A percentile compares a stretch with the other conserved stretches of the same genome.
Conservation (phyloP, 2,888 invertebrate genomes). For the Tipula helvola region DNA sequence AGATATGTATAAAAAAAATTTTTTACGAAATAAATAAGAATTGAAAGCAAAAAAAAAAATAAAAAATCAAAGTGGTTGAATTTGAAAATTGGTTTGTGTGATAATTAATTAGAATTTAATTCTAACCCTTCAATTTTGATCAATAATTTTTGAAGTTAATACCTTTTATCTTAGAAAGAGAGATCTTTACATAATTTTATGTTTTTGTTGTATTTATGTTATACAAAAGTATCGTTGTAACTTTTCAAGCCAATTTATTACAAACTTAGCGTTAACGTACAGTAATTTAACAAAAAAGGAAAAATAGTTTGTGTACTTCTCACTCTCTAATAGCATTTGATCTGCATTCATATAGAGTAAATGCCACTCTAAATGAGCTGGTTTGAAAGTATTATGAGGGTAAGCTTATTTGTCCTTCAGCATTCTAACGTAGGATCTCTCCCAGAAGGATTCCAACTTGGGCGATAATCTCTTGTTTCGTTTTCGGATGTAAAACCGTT, state of each 20-base stretch:
- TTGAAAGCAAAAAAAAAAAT: neutral
- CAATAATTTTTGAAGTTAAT: neutral
- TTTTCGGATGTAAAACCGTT: no score
- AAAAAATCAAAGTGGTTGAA: neutral
- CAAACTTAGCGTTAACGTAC: neutral
- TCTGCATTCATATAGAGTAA: no score
- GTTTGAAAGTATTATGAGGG: no score
- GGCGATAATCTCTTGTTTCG: no score
- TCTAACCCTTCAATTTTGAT: constrained; percentile 5
- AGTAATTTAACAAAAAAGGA: neutral
- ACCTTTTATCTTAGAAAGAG: neutral
- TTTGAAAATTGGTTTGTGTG: constrained; percentile 4
- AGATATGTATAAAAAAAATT: neutral
- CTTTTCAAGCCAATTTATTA: neutral
- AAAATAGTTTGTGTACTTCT: no score
- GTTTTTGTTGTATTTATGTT: neutral
- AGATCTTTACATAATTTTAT: neutral
- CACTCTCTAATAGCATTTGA: no score
- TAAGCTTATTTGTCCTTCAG: no score
- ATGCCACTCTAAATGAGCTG: no score
- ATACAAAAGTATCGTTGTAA: neutral
- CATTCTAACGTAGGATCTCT: no score
- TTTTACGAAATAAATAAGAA: neutral
- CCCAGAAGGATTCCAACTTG: no score
- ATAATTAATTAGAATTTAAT: constrained; percentile 9